Base-by-base conservation (phyloP, 2,888 invertebrate genomes). In the Oscheius myriophilus region DNA sequence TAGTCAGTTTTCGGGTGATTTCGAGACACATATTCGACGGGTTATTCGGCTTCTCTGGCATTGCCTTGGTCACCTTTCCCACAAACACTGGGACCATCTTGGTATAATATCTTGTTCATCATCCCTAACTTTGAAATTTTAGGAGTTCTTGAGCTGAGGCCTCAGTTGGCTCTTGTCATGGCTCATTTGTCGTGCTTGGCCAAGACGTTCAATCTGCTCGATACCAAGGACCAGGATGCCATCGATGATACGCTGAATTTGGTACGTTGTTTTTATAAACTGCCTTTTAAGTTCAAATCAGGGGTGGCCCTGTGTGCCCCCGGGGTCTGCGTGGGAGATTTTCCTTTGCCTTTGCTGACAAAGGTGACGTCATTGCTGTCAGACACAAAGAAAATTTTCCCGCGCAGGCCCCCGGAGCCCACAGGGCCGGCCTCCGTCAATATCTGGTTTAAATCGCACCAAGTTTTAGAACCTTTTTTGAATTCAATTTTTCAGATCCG, bases 41-140 rank as follows among this genome's bases (percentile, higher is more conserved):
- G 75, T 83, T 70, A 67, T 83, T 11, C 73, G 78, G 14, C 68
- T 80, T 16, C 53, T 85, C 25, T 85, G 82, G 81, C 83, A 85
- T 53, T 85, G 84, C 42, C 76, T 79, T 65, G 85, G 85, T 3
- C 85, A 85, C 68, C 69, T 84, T 59, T 85, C 84, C 63, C 63
- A 70, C n/a, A 82, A 79, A 41, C 85, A 85, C 64, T 85, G 84
- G 85, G 82, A 85, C 41, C 76, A 78, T 12, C 70, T 85, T 41
- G 76, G 77, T 69, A 23, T 14, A 68, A 18, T 62, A n/a, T 49
- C 51, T 49, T 57, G 18, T 1, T 25, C 9, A 16, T 9, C 18
- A 6, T 42, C 42, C 14, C 7, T 25, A 25, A 41, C 25, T 21
- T 43, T 9, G 7, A 6, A 12, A 14, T 61, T 70, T 61, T 59